phyloP scores from a whole-genome alignment of 2,113 vertebrate species.

The Porphyrio hochstetteri region DNA sequence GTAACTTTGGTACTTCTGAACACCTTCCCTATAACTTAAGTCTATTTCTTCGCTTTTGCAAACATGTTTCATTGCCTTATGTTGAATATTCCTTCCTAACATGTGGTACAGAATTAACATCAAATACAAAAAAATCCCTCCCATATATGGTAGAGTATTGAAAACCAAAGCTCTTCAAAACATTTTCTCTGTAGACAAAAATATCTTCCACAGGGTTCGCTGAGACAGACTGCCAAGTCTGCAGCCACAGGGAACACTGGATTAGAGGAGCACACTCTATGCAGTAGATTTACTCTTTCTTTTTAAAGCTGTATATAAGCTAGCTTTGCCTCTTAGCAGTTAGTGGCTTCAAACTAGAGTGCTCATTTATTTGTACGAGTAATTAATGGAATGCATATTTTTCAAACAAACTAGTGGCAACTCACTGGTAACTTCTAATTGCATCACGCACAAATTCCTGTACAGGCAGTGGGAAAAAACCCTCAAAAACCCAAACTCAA shows the following conservation, averaged over 20 bases:
- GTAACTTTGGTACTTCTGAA: not conserved
- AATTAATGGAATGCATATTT: not conserved
- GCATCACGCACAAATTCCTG: not conserved
- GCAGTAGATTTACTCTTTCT: not conserved
- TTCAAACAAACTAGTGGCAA: not conserved
- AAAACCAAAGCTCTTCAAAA: slow-evolving; percentile 56
- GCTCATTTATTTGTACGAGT: not conserved
- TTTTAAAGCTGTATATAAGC: not conserved
- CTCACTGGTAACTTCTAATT: not conserved
- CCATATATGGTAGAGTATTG: slow-evolving; percentile 62
- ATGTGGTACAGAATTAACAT: slow-evolving; percentile 35
- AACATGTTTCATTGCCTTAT: slow-evolving; percentile 1
- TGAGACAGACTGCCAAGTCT: slow-evolving; percentile 51
- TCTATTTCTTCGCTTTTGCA: not conserved
- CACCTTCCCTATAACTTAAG: not conserved
- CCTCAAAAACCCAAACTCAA: not conserved
- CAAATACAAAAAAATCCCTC: slow-evolving; percentile 35
- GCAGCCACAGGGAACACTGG: slow-evolving; percentile 14
- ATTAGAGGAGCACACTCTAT: not conserved
- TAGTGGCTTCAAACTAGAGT: not conserved
- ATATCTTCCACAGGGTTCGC: not conserved
- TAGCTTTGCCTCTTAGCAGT: not conserved
- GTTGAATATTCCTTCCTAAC: slow-evolving; percentile 4
- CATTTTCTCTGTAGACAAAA: slow-evolving; percentile 57
- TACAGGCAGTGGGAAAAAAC: not conserved